A percentile compares a stretch with the other conserved stretches of the same genome.
These are phyloP conservation scores for Caenorhabditis latens DNA, from an alignment of 1,140 invertebrate genomes.

Conservation along the genomic window DNA sequence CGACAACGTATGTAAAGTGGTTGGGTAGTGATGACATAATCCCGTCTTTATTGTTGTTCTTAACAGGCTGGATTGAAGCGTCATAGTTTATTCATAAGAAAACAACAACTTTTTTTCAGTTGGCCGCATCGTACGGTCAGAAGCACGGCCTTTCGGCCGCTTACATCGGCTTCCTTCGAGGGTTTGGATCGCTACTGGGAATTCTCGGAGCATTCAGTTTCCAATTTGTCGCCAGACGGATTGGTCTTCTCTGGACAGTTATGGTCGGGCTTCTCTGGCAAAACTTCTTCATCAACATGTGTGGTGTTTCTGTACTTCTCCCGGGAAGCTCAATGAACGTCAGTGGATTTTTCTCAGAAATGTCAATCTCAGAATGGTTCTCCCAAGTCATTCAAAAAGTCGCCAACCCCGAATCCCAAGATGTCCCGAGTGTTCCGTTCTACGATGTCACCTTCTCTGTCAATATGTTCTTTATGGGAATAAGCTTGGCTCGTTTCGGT, in stretches of 20 bases:
- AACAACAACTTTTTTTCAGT: conserved; percentile 48
- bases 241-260: conserved; percentile 67
- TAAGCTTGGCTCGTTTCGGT: conserved; percentile 54
- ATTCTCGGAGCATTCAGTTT: conserved; percentile 63
- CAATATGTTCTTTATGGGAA: conserved; percentile 59
- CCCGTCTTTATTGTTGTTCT: too few relatives aligned
- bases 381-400: not conserved
- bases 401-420: not conserved
- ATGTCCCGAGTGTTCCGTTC: conserved; percentile 1
- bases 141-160: conserved; percentile 64
- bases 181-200: conserved; percentile 63
- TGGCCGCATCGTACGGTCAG: conserved; percentile 68
- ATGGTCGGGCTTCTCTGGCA: conserved; percentile 71
- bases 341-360: conserved; percentile 60
- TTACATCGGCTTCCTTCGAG: conserved; percentile 66
- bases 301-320: conserved; percentile 80
- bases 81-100: not conserved
- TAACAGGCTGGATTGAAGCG: too few relatives aligned
- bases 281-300: conserved; percentile 77
- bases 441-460: not conserved
- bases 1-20: conserved; percentile 68
- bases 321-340: conserved; percentile 81
- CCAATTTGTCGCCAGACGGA: conserved; percentile 49
- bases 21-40: too few relatives aligned
- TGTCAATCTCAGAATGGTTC: not conserved